Evolutionary conservation across 2,797 vertebrate species (phyloP), one percentile per base, ranked within the genome.

Genomic region (Astyanax mexicanus): DNA sequence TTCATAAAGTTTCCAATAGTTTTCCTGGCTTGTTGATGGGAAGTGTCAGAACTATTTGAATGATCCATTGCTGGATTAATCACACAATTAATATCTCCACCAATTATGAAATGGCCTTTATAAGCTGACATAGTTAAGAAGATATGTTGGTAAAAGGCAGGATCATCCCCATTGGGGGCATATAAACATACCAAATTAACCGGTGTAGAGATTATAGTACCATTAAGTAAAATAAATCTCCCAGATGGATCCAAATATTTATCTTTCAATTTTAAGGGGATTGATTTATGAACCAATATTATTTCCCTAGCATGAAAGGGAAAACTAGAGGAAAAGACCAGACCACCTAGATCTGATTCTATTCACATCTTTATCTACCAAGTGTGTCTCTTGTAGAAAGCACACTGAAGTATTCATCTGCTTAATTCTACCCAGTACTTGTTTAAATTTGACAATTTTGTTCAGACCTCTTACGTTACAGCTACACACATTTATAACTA

Each of bases 381-480:
- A n/a, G n/a, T n/a, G n/a, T n/a, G n/a, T n/a, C n/a, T n/a, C n/a
- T n/a, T n/a, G n/a, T n/a, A n/a, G n/a, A n/a, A n/a, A n/a, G n/a
- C n/a, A n/a, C n/a, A n/a, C n/a, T n/a, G n/a, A n/a, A n/a, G n/a
- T n/a, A n/a, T n/a, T n/a, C n/a, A n/a, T n/a, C n/a, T n/a, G n/a
- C 19, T 60, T 60, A 19, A 60, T 32, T 60, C 57, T 60, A 21
- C 57, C 29, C 57, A 60, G 13, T 4, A 60, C 57, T n/a, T 60
- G 57, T 37, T 60, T 60, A 60, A 60, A 57, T 29, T 60, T 29
- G 25, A 60, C 32, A 12, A 72, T 12, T 11, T 72, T 55, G 40
- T 55, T 69, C 13, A 57, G 21, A 17, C 51, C 37, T 27, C 21
- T 57, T 27, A 29, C 3, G 55, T 42, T 69, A 37, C 51, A 57